These are phyloP conservation scores for Myxocyprinus asiaticus DNA, from an alignment of 2,113 vertebrate species.

Conservation along the genomic window DNA sequence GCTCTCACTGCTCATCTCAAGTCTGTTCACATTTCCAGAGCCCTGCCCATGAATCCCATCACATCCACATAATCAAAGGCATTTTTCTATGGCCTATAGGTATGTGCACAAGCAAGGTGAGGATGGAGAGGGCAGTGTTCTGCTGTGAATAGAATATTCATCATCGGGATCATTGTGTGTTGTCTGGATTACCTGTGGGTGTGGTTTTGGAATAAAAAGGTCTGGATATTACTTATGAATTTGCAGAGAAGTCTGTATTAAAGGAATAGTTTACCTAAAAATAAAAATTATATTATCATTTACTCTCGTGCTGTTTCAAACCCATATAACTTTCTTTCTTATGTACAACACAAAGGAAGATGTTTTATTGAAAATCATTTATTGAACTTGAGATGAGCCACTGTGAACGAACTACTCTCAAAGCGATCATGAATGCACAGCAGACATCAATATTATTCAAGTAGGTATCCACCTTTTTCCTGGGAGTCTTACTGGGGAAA, in stretches of 20 bases:
- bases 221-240: slow-evolving; percentile 15
- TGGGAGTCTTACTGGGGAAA: no score
- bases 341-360: no score
- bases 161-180: slow-evolving; percentile 46
- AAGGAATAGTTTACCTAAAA: background rate
- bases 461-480: no score
- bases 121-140: slow-evolving; percentile 45
- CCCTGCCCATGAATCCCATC: slow-evolving; percentile 51
- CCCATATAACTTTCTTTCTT: no score
- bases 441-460: no score
- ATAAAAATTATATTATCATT: no score
- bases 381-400: no score
- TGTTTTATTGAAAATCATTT: no score
- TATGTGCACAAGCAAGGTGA: slow-evolving; percentile 55
- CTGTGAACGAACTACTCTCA: no score
- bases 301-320: no score
- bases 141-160: slow-evolving; percentile 54
- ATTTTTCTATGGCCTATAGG: slow-evolving; percentile 53
- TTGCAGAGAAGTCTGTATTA: slow-evolving; percentile 11
- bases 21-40: slow-evolving; percentile 55
- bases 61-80: slow-evolving; percentile 61
- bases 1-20: slow-evolving; percentile 47
- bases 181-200: slow-evolving; percentile 42
- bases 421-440: no score
- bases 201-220: slow-evolving; percentile 44